These are phyloP conservation scores for Drosophila baimaii DNA, from an alignment of 1,140 invertebrate genomes.

Conservation along the genomic window DNA sequence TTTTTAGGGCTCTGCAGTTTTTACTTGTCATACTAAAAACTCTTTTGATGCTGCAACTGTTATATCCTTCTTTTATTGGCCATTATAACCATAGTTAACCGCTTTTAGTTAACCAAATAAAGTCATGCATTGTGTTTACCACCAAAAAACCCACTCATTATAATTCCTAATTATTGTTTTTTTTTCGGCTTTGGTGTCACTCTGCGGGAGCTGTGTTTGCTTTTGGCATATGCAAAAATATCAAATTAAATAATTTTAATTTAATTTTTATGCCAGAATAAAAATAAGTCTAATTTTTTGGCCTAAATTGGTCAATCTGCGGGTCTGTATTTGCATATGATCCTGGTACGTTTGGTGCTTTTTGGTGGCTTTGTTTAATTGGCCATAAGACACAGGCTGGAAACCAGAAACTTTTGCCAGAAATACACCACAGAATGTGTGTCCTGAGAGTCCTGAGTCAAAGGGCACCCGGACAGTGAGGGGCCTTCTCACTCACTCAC, in stretches of 20 bases:
- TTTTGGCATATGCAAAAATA: constrained; percentile 3
- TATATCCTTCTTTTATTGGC: neutral
- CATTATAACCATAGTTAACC: neutral
- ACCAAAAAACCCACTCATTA: neutral
- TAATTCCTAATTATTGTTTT: constrained; percentile 14
- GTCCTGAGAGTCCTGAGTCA: constrained; percentile 5
- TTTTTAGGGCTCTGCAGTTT: neutral
- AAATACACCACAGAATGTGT: neutral
- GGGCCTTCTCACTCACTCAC: constrained; percentile 16
- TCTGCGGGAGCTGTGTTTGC: neutral
- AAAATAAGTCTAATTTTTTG: neutral
- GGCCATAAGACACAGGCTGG: constrained; percentile 16
- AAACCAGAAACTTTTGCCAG: constrained; percentile 12
- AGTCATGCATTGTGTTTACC: neutral
- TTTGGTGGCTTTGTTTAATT: constrained; percentile 22
- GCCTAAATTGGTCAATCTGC: neutral
- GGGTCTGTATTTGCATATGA: neutral
- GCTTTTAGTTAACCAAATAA: constrained; percentile 14
- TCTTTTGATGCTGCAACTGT: neutral
- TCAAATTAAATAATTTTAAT: constrained; percentile 12
- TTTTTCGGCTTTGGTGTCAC: neutral
- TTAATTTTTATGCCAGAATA: neutral
- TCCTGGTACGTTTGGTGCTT: neutral
- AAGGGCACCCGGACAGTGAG: too few relatives aligned
- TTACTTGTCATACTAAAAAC: neutral